Conservation (phyloP, 2,113 vertebrate species). For the Gambusia affinis region DNA sequence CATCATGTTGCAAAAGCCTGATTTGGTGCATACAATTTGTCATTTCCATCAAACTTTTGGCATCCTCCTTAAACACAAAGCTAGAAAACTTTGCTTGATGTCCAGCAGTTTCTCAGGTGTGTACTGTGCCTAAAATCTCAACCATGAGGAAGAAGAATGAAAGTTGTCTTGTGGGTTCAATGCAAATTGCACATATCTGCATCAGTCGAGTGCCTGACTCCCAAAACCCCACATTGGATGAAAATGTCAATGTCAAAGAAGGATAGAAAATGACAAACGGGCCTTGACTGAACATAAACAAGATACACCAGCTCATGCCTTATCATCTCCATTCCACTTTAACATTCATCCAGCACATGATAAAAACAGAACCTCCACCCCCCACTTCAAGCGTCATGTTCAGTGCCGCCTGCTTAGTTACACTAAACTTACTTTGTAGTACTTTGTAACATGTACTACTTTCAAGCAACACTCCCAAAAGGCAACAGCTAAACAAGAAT, state of each 20-base stretch:
- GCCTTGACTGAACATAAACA: slow-evolving; percentile 41
- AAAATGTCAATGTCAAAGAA: slow-evolving; percentile 27
- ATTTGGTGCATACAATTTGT: too few relatives aligned
- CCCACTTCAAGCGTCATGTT: slow-evolving; percentile 55
- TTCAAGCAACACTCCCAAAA: slow-evolving; percentile 54
- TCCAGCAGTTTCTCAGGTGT: not conserved
- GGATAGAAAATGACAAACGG: slow-evolving; percentile 33
- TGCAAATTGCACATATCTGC: not conserved
- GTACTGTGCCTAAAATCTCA: not conserved
- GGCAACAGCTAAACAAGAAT: slow-evolving; percentile 54
- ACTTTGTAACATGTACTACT: slow-evolving; percentile 54
- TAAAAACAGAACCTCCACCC: slow-evolving; percentile 40
- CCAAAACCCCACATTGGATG: not conserved
- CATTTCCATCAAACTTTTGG: too few relatives aligned
- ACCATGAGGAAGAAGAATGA: not conserved
- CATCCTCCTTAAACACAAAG: too few relatives aligned
- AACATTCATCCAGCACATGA: slow-evolving; percentile 60
- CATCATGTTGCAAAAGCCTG: too few relatives aligned
- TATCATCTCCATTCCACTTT: slow-evolving; percentile 42
- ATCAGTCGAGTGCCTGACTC: slow-evolving; percentile 2
- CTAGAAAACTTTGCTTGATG: not conserved
- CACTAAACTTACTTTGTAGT: slow-evolving; percentile 21
- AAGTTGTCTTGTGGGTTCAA: not conserved
- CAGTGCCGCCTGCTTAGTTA: slow-evolving; percentile 21
- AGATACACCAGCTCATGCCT: slow-evolving; percentile 30